phyloP scores from a whole-genome alignment of 2,113 vertebrate species.

The Brienomyrus longianalis region DNA sequence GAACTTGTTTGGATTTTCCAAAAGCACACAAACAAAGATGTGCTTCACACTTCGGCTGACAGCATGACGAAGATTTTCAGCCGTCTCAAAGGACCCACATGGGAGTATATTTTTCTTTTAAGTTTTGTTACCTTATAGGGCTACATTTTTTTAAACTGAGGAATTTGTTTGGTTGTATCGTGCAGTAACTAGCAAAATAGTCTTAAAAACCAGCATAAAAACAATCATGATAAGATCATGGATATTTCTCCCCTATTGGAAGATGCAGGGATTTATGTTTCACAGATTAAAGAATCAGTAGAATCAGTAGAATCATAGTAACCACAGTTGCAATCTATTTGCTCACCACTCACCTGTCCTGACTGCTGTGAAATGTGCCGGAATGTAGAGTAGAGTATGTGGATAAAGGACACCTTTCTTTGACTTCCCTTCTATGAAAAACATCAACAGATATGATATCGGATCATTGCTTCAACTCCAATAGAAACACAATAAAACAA shows the following conservation, averaged over 20 bases:
- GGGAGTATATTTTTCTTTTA: too few species aligned
- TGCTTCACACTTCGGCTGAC: too few species aligned
- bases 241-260: too few species aligned
- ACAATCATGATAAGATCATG: too few species aligned
- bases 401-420: conserved; percentile 86
- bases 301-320: neutral
- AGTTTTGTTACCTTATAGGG: too few species aligned
- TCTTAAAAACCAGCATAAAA: neutral
- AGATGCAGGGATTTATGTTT: neutral
- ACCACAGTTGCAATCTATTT: neutral
- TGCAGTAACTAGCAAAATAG: neutral
- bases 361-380: conserved; percentile 64
- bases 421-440: conserved; percentile 76
- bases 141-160: too few species aligned
- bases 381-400: conserved; percentile 71
- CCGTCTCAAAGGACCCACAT: too few species aligned
- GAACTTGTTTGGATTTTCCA: too few species aligned
- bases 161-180: neutral
- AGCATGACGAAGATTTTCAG: too few species aligned
- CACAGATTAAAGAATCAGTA: neutral
- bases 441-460: conserved; percentile 2
- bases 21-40: too few species aligned
- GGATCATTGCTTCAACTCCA: neutral
- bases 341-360: conserved; percentile 67
- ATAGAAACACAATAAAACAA: neutral